Base-by-base conservation (phyloP, 37 sponge, comb jelly and placozoan species). In the Ianthella basta region DNA sequence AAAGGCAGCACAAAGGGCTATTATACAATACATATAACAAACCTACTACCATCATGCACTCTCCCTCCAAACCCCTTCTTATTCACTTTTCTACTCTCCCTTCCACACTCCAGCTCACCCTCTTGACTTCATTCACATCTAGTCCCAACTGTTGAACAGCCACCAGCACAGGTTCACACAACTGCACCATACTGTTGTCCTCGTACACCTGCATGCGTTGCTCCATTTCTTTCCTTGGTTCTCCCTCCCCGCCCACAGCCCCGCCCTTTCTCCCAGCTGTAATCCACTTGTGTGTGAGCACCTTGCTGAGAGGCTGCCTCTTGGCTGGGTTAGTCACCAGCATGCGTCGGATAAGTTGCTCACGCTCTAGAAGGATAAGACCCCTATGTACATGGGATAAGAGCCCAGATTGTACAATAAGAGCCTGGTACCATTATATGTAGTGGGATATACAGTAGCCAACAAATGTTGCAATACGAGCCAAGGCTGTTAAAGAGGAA, bases 231-330 rank as follows among this genome's bases (percentile, higher is more conserved):
- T 59, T 15, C 53, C 59, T 15, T 78, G 77, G 27, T 30, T 39
- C 55, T 21, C 65, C 56, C 24, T 65, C n/a, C 16, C 34, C 24
- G 60, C 56, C 14, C 38, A 59, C n/a, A 56, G 60, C 15, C 70
- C 60, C 37, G n/a, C 53, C 70, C 0, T 34, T 56, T 75, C 65
- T 77, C 77, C 20, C 84, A 16, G 80, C 85, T 37, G 53, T 59
- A 89, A 96, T 91, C 96, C 96, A 96, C 16, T 60, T 63, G 80
- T 96, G 96, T 34, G 86, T 81, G 40, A 93, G 70, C n/a, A 96
- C 94, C 21, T 82, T 82, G 33, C 72, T n/a, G 34, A 96, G 84
- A 10, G 91, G 60, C 59, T 87, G 69, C 13, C 96, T 86, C 80
- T 89, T 90, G 70, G 56, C 39, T 0, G 94, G 91, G 57, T 96